Evolutionary conservation across 2,888 invertebrate species (phyloP), one percentile per base, ranked within the genome.

Genomic region (Cacoxenus indagator): DNA sequence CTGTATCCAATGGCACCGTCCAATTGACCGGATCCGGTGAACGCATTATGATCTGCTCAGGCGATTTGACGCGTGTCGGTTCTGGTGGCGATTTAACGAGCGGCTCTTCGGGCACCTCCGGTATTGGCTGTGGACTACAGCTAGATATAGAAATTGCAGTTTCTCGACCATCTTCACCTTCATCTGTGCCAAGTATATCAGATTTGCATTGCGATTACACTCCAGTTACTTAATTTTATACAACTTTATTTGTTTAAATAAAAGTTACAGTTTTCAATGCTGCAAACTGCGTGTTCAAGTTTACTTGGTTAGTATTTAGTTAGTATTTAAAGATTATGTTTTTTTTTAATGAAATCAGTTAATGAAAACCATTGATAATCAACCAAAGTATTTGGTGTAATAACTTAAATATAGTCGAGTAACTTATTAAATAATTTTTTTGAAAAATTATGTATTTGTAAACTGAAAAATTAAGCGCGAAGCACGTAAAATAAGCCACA

Each of bases 11-110:
- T 67, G 96, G 96, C 71, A 96, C 96, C 64, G 96, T 96, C 96
- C 96, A 97, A 89, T 96, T 96, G 82, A 96, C 96, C 65, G 96
- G 96, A 89, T 96, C 96, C 14, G 96, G 96, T 22, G 96, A 96
- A 77, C 95, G 91, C 93, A 96, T 95, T 87, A 96, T 92, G 89
- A 96, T 94, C 88, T 96, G 95, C 86, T 96, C 96, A 0, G 96
- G 96, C 11, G 96, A 96, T 89, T 96, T 97, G 72, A 96, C 96
- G 83, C 96, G 90, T 57, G 96, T 97, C 55, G 96, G 96, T 85
- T 97, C 96, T 59, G 96, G 96, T 0, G 96, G 96, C 22, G 96
- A 96, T 88, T 96, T 96, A 29, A 96, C 95, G 77, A 96, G 93
- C 54, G 93, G 93, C 82, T 93, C 93, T 82, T 86, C 85, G 64